Percentiles rank a stretch among this genome's conserved stretches.
Conservation (phyloP, 2,113 vertebrate genomes). For the Urocitellus parryii region DNA sequence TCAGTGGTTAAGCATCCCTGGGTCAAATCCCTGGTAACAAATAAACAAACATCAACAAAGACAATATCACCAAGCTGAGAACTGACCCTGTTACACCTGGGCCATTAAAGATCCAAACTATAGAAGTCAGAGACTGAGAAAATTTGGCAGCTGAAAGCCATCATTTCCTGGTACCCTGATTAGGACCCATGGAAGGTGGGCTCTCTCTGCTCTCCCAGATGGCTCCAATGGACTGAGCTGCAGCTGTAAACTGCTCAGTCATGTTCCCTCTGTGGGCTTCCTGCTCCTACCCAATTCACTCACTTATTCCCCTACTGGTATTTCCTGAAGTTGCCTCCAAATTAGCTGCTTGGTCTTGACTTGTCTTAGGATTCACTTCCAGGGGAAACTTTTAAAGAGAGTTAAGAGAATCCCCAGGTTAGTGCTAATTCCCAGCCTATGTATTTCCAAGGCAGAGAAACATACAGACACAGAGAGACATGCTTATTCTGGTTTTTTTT, state of each 20-base stretch:
- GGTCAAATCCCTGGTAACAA: too few species aligned
- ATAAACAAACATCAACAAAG: too few species aligned
- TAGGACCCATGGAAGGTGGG: background rate
- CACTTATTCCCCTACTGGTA: background rate
- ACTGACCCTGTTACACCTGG: background rate
- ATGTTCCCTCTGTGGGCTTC: background rate
- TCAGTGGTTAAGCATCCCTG: too few species aligned
- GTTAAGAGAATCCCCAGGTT: background rate
- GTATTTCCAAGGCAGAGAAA: background rate
- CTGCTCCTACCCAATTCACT: background rate
- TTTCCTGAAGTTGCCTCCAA: background rate
- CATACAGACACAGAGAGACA: background rate
- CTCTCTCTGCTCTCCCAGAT: background rate
- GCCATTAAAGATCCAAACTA: background rate
- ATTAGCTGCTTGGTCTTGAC: background rate
- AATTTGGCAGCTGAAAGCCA: background rate
- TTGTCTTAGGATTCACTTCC: background rate
- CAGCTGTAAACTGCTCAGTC: background rate
- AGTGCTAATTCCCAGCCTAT: background rate
- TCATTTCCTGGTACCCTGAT: background rate
- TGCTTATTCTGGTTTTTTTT: too few species aligned
- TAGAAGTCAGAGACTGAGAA: background rate
- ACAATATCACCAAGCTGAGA: too few species aligned
- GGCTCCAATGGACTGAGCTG: background rate
- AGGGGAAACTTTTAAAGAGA: background rate